Evolutionary conservation across 1,140 invertebrate genomes (phyloP).

Genomic region (Drosophila persimilis): DNA sequence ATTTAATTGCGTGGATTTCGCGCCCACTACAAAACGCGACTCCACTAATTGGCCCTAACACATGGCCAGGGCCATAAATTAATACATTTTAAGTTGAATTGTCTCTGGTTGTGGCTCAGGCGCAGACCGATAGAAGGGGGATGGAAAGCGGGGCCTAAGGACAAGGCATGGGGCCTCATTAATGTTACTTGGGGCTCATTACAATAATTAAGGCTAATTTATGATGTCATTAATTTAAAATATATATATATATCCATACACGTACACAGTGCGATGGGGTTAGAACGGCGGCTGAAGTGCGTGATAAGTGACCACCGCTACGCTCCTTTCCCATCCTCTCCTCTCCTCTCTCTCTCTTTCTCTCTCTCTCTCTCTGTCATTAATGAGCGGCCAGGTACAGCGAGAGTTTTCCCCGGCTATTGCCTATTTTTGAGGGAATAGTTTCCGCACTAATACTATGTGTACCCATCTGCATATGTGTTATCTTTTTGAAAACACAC

Average conservation of each 20-base stretch:
- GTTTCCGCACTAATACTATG: constrained; percentile 5
- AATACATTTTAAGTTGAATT: constrained; percentile 77
- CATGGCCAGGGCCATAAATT: constrained; percentile 71
- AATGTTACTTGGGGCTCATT: constrained; percentile 69
- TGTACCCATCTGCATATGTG: not conserved
- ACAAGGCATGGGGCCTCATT: constrained; percentile 41
- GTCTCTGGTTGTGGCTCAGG: constrained; percentile 42
- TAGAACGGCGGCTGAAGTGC: constrained; percentile 11
- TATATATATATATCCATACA: constrained; percentile 17
- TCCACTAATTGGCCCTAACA: constrained; percentile 68
- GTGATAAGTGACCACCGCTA: not conserved
- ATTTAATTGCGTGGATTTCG: constrained; percentile 80
- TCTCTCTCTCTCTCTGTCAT: no score
- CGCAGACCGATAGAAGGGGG: not conserved
- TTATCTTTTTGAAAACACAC: constrained; percentile 4
- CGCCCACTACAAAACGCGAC: constrained; percentile 57
- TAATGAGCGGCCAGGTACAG: no score
- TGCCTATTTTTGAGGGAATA: constrained; percentile 7
- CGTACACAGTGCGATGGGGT: constrained; percentile 5
- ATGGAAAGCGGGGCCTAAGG: not conserved
- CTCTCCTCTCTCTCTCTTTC: no score
- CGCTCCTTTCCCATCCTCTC: no score
- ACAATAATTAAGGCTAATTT: constrained; percentile 79
- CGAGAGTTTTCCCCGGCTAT: no score
- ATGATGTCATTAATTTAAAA: constrained; percentile 75